A percentile compares a stretch with the other conserved stretches of the same genome.
phyloP scores from a whole-genome alignment of 1,140 invertebrate genomes.

The Lepidotrigona ventralis region DNA sequence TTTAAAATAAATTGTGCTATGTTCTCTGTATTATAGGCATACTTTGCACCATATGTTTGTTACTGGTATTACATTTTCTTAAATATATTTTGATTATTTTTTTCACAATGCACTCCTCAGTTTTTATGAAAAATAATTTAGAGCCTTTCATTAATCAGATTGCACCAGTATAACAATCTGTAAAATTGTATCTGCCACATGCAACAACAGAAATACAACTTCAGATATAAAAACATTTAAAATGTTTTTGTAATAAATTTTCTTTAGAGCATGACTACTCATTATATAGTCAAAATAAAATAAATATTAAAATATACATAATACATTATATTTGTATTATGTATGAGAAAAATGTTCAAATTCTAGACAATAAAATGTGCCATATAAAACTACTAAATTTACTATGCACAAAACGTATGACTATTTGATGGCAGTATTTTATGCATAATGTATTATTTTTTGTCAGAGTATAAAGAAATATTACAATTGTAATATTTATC shows the following conservation, averaged over 20 bases:
- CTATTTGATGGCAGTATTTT: slow-evolving; percentile 22
- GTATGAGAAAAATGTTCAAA: slow-evolving; percentile 48
- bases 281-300: slow-evolving; percentile 47
- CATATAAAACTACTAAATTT: slow-evolving; percentile 38
- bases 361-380: slow-evolving; percentile 61
- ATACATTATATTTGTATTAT: slow-evolving; percentile 38
- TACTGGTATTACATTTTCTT: slow-evolving; percentile 41
- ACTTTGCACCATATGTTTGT: slow-evolving; percentile 54
- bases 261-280: slow-evolving; percentile 37
- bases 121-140: slow-evolving; percentile 54
- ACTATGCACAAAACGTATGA: slow-evolving; percentile 51
- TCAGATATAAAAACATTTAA: slow-evolving; percentile 32
- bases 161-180: slow-evolving; percentile 49
- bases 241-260: slow-evolving; percentile 43
- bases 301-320: slow-evolving; percentile 55
- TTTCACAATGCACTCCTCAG: slow-evolving; percentile 43
- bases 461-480: slow-evolving; percentile 48
- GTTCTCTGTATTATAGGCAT: slow-evolving; percentile 47
- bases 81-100: slow-evolving; percentile 63
- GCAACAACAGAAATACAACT: slow-evolving; percentile 44
- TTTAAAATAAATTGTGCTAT: slow-evolving; percentile 66
- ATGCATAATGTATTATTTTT: slow-evolving; percentile 48
- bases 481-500: slow-evolving; percentile 34
- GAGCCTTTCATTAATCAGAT: slow-evolving; percentile 35
- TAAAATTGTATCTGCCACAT: slow-evolving; percentile 49